Percentiles rank a stretch among this genome's conserved stretches.
Evolutionary conservation across 2,888 invertebrate genomes (phyloP).

Genomic region (Megalurothrips usitatus): DNA sequence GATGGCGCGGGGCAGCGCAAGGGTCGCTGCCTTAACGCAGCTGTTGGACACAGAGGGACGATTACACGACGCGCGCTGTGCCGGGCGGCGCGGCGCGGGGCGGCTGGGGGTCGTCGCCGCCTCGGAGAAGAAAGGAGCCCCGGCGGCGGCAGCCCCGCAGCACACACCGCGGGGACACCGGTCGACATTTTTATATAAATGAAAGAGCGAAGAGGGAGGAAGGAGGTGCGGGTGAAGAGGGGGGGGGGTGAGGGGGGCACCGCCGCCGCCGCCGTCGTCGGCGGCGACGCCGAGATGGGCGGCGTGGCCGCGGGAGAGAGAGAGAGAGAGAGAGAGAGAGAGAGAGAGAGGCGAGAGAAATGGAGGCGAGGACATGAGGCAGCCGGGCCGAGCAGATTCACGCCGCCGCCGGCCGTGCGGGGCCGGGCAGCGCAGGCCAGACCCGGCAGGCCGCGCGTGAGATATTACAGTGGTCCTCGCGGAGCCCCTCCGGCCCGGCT

Average conservation of each 20-base stretch:
- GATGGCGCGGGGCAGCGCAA: too few species aligned
- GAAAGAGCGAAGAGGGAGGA: not conserved
- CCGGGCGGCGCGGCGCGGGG: too few species aligned
- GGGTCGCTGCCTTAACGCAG: too few species aligned
- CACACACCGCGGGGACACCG: not conserved
- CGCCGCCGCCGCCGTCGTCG: not conserved
- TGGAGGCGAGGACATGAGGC: not conserved
- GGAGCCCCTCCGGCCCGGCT: too few species aligned
- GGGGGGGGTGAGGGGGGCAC: not conserved
- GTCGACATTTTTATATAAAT: not conserved
- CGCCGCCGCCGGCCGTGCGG: not conserved
- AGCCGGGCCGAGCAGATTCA: conserved; percentile 10
- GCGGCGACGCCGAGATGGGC: too few species aligned
- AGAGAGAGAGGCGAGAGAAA: not conserved
- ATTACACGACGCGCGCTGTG: too few species aligned
- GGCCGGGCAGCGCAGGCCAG: not conserved
- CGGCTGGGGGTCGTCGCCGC: too few species aligned
- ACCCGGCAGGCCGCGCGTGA: too few species aligned
- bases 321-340: not conserved
- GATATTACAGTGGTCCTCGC: not conserved
- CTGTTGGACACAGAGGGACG: too few species aligned
- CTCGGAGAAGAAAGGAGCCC: too few species aligned
- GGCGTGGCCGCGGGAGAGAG: too few species aligned
- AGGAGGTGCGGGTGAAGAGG: not conserved
- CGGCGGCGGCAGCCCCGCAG: too few species aligned